Percentiles rank a stretch among this genome's conserved stretches.
phyloP scores from a whole-genome alignment of 2,113 vertebrate genomes.

The Barnardius zonarius region DNA sequence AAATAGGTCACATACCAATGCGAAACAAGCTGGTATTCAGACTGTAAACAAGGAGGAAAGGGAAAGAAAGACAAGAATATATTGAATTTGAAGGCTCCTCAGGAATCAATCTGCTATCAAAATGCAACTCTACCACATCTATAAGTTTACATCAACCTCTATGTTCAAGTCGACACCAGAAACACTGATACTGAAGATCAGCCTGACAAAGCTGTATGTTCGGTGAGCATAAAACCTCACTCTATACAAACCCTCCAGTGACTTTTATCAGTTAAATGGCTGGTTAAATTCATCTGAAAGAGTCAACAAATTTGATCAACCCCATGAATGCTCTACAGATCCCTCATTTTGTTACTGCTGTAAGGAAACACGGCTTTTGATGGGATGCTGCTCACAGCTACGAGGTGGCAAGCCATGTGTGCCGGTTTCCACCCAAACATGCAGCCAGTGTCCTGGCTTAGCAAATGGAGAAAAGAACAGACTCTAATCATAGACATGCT shows the following conservation, averaged over 20 bases:
- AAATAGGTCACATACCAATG: neutral
- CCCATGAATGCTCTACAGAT: neutral
- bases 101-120: neutral
- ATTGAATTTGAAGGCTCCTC: neutral
- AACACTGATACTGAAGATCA: neutral
- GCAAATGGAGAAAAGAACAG: neutral
- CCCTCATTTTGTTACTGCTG: fast-evolving
- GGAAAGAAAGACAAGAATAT: neutral
- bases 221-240: fast-evolving
- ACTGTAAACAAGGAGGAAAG: neutral
- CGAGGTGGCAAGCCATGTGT: neutral
- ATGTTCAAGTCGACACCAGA: fast-evolving
- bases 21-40: neutral
- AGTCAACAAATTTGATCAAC: neutral
- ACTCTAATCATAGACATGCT: neutral
- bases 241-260: neutral
- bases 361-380: neutral
- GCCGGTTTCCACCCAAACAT: fast-evolving
- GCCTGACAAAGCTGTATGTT: fast-evolving
- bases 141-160: neutral
- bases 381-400: fast-evolving
- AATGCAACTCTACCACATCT: neutral
- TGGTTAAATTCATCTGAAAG: neutral
- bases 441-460: neutral
- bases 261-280: neutral